Base-by-base conservation (phyloP, 2,797 vertebrate genomes). In the Myotis findleyi region DNA sequence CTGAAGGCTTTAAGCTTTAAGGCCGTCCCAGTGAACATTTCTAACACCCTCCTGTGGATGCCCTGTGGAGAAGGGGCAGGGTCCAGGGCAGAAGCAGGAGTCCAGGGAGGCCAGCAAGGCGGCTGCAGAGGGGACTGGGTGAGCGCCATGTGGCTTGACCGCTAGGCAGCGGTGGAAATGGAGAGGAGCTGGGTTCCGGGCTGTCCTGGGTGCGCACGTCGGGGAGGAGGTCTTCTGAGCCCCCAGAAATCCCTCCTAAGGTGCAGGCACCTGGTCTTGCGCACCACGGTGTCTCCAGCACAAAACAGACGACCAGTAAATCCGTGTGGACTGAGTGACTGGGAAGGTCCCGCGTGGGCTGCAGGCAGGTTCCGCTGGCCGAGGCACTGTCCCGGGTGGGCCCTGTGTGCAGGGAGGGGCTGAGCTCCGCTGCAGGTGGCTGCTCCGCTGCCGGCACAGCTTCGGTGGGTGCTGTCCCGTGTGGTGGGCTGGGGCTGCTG, bases 261-360 rank as follows among this genome's bases (percentile, higher is more conserved):
- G 55, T 23, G 0, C 7, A 36, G 64, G 33, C 16, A 27, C n/a
- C 30, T 1, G 3, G 57, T 20, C 49, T 23, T 10, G 5, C 36
- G 17, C 20, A 8, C 20, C 13, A 12, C 12, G 16, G 6, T 16
- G 41, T 66, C 69, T 44, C 36, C 21, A 76, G 36, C 16, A 25
- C n/a, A 11, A 3, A 5, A 0, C 9, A 47, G 51, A 13, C 0
- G 1, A 13, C 9, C 49, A 3, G 25, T 38, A 41, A 18, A 36
- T 10, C 23, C 0, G 0, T 23, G 33, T 86, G n/a, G 59, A 27
- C 49, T 5, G 27, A 75, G 38, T 9, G 11, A 12, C 36, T 4
- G 21, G 62, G 62, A 36, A 73, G 23, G 36, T 38, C 79, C 6
- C 10, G 0, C 1, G 2, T 6, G 41, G 25, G 16, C 33, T 33